phyloP scores from a whole-genome alignment of 2,113 vertebrate genomes.

The Macrotis lagotis region DNA sequence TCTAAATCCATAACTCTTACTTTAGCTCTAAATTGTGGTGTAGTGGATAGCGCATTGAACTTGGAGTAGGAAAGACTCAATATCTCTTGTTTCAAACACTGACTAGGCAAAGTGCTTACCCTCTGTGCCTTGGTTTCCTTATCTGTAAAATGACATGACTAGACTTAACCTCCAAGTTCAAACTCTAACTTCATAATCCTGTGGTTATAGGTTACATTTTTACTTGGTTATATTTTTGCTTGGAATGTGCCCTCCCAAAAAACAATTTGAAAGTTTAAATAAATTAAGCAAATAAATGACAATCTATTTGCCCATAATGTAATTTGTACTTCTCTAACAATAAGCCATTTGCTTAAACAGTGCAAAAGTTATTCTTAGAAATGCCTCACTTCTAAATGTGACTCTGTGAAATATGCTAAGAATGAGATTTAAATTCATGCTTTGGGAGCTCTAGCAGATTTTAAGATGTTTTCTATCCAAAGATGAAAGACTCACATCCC shows the following conservation, averaged over 20 bases:
- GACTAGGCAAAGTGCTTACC: not conserved
- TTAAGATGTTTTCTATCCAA: not conserved
- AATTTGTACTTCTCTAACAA: not conserved
- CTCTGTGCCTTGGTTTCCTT: not conserved
- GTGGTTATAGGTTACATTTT: not conserved
- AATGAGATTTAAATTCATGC: not conserved
- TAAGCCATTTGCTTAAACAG: not conserved
- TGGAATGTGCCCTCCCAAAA: not conserved
- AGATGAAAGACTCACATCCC: not conserved
- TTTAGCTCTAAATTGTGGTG: not conserved
- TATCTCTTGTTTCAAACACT: not conserved
- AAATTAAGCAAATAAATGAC: not conserved
- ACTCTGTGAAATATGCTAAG: not conserved
- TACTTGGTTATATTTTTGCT: not conserved
- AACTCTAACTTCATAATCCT: not conserved
- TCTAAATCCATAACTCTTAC: not conserved
- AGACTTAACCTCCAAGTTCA: not conserved
- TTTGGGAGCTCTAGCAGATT: not conserved
- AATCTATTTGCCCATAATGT: not conserved
- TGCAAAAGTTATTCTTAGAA: not conserved
- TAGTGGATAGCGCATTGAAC: not conserved
- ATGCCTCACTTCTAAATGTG: not conserved
- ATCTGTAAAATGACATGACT: not conserved
- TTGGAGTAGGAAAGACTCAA: not conserved
- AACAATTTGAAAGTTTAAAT: not conserved